These are phyloP conservation scores for Eilema caniola DNA, from an alignment of 2,888 invertebrate genomes.

Conservation along the genomic window DNA sequence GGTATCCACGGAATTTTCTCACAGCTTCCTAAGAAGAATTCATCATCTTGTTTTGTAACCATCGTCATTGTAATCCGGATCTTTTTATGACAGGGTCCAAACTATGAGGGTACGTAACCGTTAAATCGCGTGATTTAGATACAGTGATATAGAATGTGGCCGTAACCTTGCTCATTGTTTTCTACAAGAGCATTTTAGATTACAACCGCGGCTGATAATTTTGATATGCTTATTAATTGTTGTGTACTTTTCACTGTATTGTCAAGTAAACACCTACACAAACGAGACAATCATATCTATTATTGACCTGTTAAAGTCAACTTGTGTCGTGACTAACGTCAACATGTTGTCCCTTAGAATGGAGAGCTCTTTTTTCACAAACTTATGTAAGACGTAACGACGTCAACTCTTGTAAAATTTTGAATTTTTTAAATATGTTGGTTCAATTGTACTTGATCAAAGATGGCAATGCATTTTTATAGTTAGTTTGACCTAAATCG, in stretches of 20 bases:
- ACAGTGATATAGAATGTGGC: too few relatives aligned
- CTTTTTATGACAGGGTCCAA: too few relatives aligned
- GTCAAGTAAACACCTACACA: background rate
- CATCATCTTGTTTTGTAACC: too few relatives aligned
- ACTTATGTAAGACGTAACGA: too few relatives aligned
- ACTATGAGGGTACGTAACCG: too few relatives aligned
- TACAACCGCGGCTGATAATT: background rate
- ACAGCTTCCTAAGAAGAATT: too few relatives aligned
- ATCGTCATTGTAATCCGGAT: too few relatives aligned
- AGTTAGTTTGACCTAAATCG: background rate
- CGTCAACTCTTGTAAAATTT: too few relatives aligned
- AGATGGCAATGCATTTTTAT: background rate
- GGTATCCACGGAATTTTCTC: too few relatives aligned
- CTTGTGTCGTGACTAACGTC: background rate
- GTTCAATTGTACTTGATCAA: too few relatives aligned
- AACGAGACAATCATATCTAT: conserved; percentile 21
- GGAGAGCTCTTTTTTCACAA: background rate
- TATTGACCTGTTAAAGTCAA: background rate
- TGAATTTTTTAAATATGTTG: too few relatives aligned
- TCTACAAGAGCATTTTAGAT: background rate
- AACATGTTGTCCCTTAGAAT: background rate
- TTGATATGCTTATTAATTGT: background rate
- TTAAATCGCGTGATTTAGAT: too few relatives aligned
- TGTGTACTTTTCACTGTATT: conserved; percentile 11
- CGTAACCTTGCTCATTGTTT: conserved; percentile 1